phyloP scores from a whole-genome alignment of 2,797 vertebrate genomes.

The Megalops cyprinoides region DNA sequence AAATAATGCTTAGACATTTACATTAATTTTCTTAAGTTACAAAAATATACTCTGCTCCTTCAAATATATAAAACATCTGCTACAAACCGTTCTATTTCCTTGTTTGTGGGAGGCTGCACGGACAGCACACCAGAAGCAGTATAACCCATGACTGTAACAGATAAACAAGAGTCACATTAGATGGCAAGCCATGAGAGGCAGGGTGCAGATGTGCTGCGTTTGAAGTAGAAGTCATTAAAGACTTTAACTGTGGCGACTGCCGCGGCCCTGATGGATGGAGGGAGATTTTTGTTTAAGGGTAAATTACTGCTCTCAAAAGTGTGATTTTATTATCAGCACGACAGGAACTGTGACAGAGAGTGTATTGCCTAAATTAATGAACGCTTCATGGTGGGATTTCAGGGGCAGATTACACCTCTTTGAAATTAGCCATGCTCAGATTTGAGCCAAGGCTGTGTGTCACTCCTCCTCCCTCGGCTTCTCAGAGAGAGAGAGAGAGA shows the following conservation, averaged over 20 bases:
- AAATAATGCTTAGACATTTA: neutral
- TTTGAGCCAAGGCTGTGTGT: slow-evolving; percentile 28
- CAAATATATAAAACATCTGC: neutral
- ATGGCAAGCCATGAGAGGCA: slow-evolving; percentile 13
- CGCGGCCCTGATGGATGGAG: slow-evolving; percentile 38
- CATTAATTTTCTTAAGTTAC: no score
- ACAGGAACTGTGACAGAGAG: slow-evolving; percentile 51
- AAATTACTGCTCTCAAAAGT: slow-evolving; percentile 49
- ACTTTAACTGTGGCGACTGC: slow-evolving; percentile 36
- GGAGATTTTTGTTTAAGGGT: slow-evolving; percentile 38
- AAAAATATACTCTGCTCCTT: neutral
- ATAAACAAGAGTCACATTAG: slow-evolving; percentile 30
- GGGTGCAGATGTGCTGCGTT: slow-evolving; percentile 35
- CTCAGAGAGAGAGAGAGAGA: slow-evolving; percentile 20
- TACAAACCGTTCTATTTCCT: neutral
- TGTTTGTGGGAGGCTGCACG: neutral
- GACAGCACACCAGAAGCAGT: neutral
- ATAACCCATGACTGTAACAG: slow-evolving; percentile 17
- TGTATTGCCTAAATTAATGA: slow-evolving; percentile 52
- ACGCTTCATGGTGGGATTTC: slow-evolving; percentile 49
- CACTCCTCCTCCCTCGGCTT: slow-evolving; percentile 7
- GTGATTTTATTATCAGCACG: slow-evolving; percentile 44
- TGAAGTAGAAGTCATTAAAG: slow-evolving; percentile 39
- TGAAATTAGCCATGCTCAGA: slow-evolving; percentile 32
- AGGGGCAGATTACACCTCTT: slow-evolving; percentile 45